Conservation (phyloP, 1,140 invertebrate genomes). For the Drosophila sturtevanti region DNA sequence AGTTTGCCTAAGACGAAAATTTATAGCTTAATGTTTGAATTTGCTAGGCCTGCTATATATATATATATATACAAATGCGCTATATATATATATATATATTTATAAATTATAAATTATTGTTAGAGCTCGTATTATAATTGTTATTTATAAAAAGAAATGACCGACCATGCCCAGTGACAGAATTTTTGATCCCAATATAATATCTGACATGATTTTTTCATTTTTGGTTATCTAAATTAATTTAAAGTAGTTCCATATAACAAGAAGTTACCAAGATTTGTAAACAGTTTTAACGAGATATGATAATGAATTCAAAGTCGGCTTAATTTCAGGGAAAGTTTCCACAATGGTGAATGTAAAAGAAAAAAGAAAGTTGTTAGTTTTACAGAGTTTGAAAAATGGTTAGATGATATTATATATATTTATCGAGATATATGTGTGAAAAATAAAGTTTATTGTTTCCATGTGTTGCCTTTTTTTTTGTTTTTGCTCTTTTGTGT, state of each 20-base stretch:
- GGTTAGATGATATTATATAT: constrained; percentile 30
- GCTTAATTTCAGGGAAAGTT: constrained; percentile 18
- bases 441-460: constrained; percentile 76
- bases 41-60: not conserved
- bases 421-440: constrained; percentile 52
- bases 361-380: constrained; percentile 56
- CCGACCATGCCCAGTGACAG: not conserved
- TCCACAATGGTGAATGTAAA: constrained; percentile 46
- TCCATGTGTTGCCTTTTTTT: constrained; percentile 39
- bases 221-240: no score
- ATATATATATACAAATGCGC: not conserved
- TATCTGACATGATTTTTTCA: not conserved
- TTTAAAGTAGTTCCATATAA: no score
- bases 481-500: not conserved
- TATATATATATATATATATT: constrained; percentile 10
- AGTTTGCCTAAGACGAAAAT: constrained; percentile 2
- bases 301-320: not conserved
- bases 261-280: no score
- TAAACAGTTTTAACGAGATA: not conserved
- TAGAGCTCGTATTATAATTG: constrained; percentile 41
- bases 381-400: constrained; percentile 34
- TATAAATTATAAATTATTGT: constrained; percentile 37
- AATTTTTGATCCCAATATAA: not conserved
- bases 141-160: not conserved
- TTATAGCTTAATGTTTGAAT: constrained; percentile 7